A percentile compares a stretch with the other conserved stretches of the same genome.
phyloP scores from a whole-genome alignment of 2,113 vertebrate genomes.

The Caranx melampygus region DNA sequence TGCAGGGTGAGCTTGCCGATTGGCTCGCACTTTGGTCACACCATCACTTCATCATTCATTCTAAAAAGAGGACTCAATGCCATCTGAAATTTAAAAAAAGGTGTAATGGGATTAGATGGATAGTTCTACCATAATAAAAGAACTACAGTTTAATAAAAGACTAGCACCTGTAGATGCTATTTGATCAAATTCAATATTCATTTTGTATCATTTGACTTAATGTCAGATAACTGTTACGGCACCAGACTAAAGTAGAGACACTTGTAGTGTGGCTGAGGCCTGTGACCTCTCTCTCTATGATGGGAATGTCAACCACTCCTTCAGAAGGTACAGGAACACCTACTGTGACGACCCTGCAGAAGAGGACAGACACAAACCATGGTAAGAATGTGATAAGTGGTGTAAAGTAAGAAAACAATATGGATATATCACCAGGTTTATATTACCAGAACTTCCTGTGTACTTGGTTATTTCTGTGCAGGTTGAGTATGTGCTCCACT shows the following conservation, averaged over 20 bases:
- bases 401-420: neutral
- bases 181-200: neutral
- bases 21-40: conserved; percentile 74
- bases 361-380: neutral
- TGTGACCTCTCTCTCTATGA: conserved; percentile 87
- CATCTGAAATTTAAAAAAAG: conserved; percentile 83
- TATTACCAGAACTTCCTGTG: conserved; percentile 91
- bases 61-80: conserved; percentile 87
- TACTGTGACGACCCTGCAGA: conserved; percentile 86
- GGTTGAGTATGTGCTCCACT: conserved; percentile 81
- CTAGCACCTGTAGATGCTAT: neutral
- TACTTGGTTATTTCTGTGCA: conserved; percentile 87
- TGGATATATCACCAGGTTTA: neutral
- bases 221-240: neutral
- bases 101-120: neutral
- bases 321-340: conserved; percentile 86
- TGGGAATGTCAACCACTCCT: conserved; percentile 92
- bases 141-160: neutral
- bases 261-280: conserved; percentile 90
- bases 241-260: conserved; percentile 61
- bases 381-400: neutral
- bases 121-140: neutral
- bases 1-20: conserved; percentile 77
- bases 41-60: conserved; percentile 72
- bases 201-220: neutral